Conservation (phyloP, 2,888 invertebrate genomes). For the Nomada hirtipes region DNA sequence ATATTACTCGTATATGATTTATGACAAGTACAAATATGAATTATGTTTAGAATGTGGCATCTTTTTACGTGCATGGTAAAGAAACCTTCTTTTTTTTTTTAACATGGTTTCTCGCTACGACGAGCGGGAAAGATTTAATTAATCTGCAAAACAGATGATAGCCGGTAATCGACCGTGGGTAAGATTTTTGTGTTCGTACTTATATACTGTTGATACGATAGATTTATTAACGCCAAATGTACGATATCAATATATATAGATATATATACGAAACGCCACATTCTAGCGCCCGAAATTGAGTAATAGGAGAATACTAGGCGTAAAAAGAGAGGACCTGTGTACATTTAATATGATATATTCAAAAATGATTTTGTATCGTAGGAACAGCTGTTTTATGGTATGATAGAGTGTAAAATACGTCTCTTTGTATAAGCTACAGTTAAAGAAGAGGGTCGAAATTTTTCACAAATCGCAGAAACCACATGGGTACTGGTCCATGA, state of each 20-base stretch:
- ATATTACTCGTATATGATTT: slow-evolving; percentile 54
- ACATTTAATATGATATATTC: slow-evolving; percentile 47
- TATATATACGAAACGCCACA: slow-evolving; percentile 40
- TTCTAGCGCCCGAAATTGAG: slow-evolving; percentile 25
- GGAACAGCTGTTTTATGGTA: slow-evolving; percentile 52
- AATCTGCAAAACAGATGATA: not conserved
- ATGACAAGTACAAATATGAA: slow-evolving; percentile 62
- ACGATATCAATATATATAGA: not conserved
- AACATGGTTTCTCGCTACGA: slow-evolving; percentile 9
- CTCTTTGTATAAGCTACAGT: slow-evolving; percentile 23
- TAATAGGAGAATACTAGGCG: slow-evolving; percentile 15
- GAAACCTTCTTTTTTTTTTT: slow-evolving; percentile 12
- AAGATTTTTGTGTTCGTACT: slow-evolving; percentile 22
- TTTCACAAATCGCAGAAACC: slow-evolving; percentile 5
- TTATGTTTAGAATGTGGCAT: slow-evolving; percentile 65
- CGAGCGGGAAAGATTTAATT: not conserved
- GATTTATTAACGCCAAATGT: slow-evolving; percentile 34
- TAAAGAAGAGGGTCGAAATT: not conserved
- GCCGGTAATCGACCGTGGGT: not conserved
- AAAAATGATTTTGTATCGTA: slow-evolving; percentile 34
- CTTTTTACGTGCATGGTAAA: slow-evolving; percentile 33
- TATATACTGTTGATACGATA: slow-evolving; percentile 24
- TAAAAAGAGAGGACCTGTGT: slow-evolving; percentile 22
- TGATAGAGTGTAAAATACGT: slow-evolving; percentile 47
- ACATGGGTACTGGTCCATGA: slow-evolving; percentile 10